A percentile compares a stretch with the other conserved stretches of the same genome.
Evolutionary conservation across 2,797 vertebrate genomes (phyloP).

Genomic region (Benthosema pterotum): DNA sequence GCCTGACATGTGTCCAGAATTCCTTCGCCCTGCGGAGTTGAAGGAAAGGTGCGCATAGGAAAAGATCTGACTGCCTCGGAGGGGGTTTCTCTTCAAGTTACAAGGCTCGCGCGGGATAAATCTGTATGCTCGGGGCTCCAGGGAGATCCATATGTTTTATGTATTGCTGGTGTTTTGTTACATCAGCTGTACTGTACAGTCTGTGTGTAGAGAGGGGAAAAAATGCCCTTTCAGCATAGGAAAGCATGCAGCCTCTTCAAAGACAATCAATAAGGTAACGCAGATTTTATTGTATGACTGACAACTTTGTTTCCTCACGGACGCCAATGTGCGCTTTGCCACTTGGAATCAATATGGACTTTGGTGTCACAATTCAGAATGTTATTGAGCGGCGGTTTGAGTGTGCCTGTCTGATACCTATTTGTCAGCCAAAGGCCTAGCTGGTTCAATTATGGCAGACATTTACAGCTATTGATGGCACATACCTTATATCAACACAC

Average conservation of each 20-base stretch:
- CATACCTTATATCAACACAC: slow-evolving; percentile 20
- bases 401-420: slow-evolving; percentile 37
- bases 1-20: slow-evolving; percentile 66
- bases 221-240: slow-evolving; percentile 23
- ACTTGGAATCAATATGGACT: slow-evolving; percentile 43
- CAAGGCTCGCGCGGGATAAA: slow-evolving; percentile 13
- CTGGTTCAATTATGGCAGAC: slow-evolving; percentile 34
- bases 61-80: too few relatives aligned
- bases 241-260: slow-evolving; percentile 12
- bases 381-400: slow-evolving; percentile 35
- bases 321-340: slow-evolving; percentile 15
- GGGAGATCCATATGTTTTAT: slow-evolving; percentile 33
- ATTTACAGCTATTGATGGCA: slow-evolving; percentile 29
- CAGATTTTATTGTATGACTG: slow-evolving; percentile 43
- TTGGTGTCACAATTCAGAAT: slow-evolving; percentile 34
- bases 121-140: neutral
- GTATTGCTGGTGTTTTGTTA: slow-evolving; percentile 18
- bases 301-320: slow-evolving; percentile 38
- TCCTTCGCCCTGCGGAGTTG: slow-evolving; percentile 43
- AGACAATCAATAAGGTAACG: slow-evolving; percentile 25
- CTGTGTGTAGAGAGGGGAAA: slow-evolving; percentile 11
- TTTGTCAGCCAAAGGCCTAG: slow-evolving; percentile 26
- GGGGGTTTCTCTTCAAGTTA: slow-evolving; percentile 20
- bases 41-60: slow-evolving; percentile 7
- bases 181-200: slow-evolving; percentile 3